Conservation (phyloP, 1,140 invertebrate genomes). For the Asbolus verrucosus region DNA sequence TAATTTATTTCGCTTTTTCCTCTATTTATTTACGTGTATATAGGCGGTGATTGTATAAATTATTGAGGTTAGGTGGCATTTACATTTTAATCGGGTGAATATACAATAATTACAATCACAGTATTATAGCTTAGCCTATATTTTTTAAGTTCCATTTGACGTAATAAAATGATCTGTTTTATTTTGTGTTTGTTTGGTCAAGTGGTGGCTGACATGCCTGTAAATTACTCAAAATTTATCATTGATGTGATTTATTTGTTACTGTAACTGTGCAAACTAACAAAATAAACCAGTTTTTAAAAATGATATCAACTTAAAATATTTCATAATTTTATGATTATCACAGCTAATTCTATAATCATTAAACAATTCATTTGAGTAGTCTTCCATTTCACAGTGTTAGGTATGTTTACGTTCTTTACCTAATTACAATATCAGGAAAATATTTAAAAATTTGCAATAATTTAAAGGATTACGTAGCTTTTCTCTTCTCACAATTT, state of each 20-base stretch:
- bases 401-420: conserved; percentile 23
- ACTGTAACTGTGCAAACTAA: conserved; percentile 47
- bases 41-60: conserved; percentile 22
- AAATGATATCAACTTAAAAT: conserved; percentile 31
- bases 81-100: conserved; percentile 34
- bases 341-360: conserved; percentile 52
- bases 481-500: conserved; percentile 23
- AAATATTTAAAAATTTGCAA: conserved; percentile 38
- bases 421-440: conserved; percentile 13
- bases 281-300: conserved; percentile 45
- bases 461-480: conserved; percentile 34
- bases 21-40: neutral
- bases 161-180: conserved; percentile 11
- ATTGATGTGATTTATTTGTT: conserved; percentile 11
- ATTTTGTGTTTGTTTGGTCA: conserved; percentile 12
- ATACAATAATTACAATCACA: conserved; percentile 36
- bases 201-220: neutral
- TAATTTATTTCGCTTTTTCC: neutral
- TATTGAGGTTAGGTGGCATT: conserved; percentile 16
- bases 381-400: conserved; percentile 31
- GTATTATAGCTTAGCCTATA: conserved; percentile 35
- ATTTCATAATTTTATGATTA: conserved; percentile 35
- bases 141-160: conserved; percentile 25
- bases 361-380: neutral
- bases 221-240: conserved; percentile 5